A percentile compares a stretch with the other conserved stretches of the same genome.
phyloP scores from a whole-genome alignment of 2,113 vertebrate species.

The Centropus unirufus region DNA sequence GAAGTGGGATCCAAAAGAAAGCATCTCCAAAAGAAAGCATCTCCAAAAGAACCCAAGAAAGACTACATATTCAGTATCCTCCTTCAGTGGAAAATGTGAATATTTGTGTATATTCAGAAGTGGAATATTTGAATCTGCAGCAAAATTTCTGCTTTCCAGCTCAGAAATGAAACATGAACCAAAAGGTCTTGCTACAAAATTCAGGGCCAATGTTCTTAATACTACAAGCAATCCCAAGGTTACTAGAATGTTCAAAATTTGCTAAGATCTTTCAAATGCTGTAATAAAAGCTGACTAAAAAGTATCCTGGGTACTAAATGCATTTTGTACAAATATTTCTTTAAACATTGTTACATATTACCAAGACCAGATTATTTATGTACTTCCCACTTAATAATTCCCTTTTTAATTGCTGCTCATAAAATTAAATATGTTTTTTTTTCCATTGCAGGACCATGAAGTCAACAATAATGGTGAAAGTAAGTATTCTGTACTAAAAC shows the following conservation, averaged over 20 bases:
- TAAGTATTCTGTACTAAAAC: slow-evolving; percentile 66
- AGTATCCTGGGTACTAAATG: neutral
- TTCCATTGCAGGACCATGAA: slow-evolving; percentile 75
- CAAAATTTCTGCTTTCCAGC: neutral
- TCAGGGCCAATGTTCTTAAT: neutral
- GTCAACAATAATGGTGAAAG: slow-evolving; percentile 68
- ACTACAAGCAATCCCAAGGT: neutral
- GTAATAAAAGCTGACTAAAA: neutral
- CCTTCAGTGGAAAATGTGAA: neutral
- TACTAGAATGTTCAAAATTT: neutral
- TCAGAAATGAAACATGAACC: neutral
- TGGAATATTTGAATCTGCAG: neutral
- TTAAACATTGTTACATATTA: neutral
- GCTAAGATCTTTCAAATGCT: neutral
- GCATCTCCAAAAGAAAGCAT: neutral
- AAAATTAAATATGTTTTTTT: neutral
- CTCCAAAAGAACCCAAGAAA: neutral
- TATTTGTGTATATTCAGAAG: too few relatives aligned
- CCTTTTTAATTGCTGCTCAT: neutral
- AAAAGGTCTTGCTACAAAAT: neutral
- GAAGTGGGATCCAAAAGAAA: neutral
- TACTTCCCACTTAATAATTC: neutral
- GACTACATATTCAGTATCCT: neutral
- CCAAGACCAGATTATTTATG: neutral
- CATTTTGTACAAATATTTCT: neutral